These are phyloP conservation scores for Villa cingulata DNA, from an alignment of 2,888 invertebrate species.

Conservation along the genomic window DNA sequence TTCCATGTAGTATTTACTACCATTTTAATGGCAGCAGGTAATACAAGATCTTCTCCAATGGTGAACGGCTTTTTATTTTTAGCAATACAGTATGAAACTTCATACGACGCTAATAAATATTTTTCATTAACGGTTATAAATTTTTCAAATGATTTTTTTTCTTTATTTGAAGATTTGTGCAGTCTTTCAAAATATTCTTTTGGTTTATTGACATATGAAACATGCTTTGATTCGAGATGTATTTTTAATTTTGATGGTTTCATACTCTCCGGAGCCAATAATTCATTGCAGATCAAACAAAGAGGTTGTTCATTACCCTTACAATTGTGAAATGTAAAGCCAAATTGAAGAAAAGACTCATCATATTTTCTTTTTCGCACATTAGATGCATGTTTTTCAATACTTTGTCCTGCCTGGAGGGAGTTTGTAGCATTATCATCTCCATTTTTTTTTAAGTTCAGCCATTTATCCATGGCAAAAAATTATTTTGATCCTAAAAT, in stretches of 20 bases:
- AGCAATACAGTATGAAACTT: conserved; percentile 4
- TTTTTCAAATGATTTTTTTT: background rate
- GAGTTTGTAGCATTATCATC: conserved; percentile 2
- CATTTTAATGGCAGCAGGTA: conserved; percentile 3
- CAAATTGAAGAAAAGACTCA: too few species aligned
- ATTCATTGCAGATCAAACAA: too few species aligned
- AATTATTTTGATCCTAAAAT: conserved; percentile 1
- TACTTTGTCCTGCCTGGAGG: conserved; percentile 1
- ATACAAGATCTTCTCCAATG: conserved; percentile 4
- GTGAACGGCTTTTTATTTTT: conserved; percentile 4
- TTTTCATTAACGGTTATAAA: conserved; percentile 1
- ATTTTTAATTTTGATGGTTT: conserved; percentile 4
- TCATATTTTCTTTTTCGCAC: too few species aligned
- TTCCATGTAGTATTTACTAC: conserved; percentile 1
- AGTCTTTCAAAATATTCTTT: conserved; percentile 3
- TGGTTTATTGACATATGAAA: conserved; percentile 1
- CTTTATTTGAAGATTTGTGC: conserved; percentile 1
- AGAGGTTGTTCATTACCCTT: too few species aligned
- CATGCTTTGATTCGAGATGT: conserved; percentile 2
- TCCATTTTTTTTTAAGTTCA: conserved; percentile 1
- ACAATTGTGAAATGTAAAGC: too few species aligned
- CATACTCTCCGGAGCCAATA: conserved; percentile 1
- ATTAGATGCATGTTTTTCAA: background rate
- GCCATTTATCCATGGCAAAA: background rate
- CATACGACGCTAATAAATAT: conserved; percentile 4